These are phyloP conservation scores for Meghimatium bilineatum DNA, from an alignment of 2,888 invertebrate species.

Conservation along the genomic window DNA sequence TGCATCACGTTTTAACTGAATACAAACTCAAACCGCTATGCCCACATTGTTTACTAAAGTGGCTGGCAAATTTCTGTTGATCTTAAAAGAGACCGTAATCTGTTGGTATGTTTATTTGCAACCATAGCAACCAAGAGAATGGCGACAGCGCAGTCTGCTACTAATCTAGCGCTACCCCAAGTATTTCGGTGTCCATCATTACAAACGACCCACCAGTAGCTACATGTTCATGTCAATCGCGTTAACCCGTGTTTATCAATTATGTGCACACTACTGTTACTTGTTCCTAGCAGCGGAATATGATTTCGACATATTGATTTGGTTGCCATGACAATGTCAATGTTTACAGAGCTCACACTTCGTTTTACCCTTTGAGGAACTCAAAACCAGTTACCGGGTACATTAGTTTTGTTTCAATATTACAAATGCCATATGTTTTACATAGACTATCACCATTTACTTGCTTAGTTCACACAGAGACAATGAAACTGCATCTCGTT, in stretches of 20 bases:
- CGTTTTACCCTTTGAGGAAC: conserved; percentile 4
- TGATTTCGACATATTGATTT: conserved; percentile 21
- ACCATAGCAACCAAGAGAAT: background rate
- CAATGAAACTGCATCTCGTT: too few species aligned
- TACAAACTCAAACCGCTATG: background rate
- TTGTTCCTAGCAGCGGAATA: conserved; percentile 15
- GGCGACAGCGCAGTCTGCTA: background rate
- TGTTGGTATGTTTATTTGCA: background rate
- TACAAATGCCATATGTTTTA: background rate
- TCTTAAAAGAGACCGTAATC: background rate
- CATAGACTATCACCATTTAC: too few species aligned
- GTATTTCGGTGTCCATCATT: background rate
- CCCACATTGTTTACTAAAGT: background rate
- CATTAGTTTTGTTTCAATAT: conserved; percentile 3
- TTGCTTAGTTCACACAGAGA: too few species aligned
- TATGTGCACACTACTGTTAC: background rate
- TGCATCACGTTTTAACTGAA: background rate
- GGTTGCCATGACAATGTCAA: conserved; percentile 19
- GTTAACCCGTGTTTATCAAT: background rate
- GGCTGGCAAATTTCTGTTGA: background rate
- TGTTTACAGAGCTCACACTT: background rate
- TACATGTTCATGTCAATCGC: conserved; percentile 1
- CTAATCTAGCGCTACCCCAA: background rate
- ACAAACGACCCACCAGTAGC: background rate
- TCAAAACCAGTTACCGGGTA: background rate